Conservation (phyloP, 1,140 invertebrate species). For the Drosophila pseudoananassae region DNA sequence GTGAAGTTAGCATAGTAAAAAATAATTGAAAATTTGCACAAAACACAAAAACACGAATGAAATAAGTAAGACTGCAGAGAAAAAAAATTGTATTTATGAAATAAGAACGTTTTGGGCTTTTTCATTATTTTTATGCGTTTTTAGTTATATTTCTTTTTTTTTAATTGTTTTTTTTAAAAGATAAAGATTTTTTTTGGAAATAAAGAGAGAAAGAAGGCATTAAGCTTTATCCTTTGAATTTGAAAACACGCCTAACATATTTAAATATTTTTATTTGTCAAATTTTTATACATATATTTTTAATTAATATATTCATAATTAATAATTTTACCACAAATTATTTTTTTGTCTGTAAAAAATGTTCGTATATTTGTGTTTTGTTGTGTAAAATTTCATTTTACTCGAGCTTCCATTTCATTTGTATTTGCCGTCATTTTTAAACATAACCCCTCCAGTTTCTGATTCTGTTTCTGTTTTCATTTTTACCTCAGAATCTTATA, state of each 20-base stretch:
- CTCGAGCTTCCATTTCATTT: slow-evolving; percentile 64
- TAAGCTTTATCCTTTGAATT: too few relatives aligned
- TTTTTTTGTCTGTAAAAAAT: background rate
- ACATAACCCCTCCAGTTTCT: slow-evolving; percentile 3
- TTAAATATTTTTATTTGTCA: too few relatives aligned
- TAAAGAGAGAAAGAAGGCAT: too few relatives aligned
- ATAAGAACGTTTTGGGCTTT: too few relatives aligned
- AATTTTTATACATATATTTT: background rate
- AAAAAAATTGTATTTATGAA: too few relatives aligned
- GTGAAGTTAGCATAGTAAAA: slow-evolving; percentile 42
- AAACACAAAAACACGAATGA: slow-evolving; percentile 29
- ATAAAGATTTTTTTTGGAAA: too few relatives aligned
- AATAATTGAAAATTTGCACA: slow-evolving; percentile 69
- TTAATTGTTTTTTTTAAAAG: too few relatives aligned
- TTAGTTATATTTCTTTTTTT: too few relatives aligned
- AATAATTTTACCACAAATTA: background rate
- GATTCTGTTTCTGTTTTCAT: too few relatives aligned
- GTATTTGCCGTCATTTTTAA: slow-evolving; percentile 55
- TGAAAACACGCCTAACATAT: too few relatives aligned
- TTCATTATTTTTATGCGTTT: too few relatives aligned
- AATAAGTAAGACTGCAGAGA: background rate
- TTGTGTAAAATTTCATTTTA: slow-evolving; percentile 60
- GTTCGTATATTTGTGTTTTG: background rate
- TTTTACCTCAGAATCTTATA: slow-evolving; percentile 16
- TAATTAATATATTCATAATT: background rate